A percentile compares a stretch with the other conserved stretches of the same genome.
phyloP scores from a whole-genome alignment of 2,888 invertebrate genomes.

The Bombylius discolor region DNA sequence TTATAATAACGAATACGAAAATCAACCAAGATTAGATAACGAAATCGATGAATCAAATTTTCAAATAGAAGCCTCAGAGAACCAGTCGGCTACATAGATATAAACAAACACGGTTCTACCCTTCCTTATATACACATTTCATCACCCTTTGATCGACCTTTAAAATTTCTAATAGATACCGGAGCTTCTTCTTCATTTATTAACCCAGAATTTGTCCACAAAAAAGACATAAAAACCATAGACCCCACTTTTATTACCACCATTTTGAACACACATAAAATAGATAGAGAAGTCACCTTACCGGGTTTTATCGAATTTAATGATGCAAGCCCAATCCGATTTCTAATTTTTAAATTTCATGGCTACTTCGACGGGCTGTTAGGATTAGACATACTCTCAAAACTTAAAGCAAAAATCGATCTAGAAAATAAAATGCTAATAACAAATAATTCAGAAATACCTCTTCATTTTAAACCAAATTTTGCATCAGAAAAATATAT shows the following conservation, averaged over 20 bases:
- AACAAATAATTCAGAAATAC: background rate
- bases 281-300: slow-evolving; percentile 3
- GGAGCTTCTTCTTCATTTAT: slow-evolving; percentile 11
- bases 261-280: slow-evolving; percentile 3
- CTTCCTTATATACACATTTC: slow-evolving; percentile 9
- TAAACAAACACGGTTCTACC: slow-evolving; percentile 8
- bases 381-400: slow-evolving; percentile 2
- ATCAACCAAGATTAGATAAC: background rate
- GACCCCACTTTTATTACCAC: slow-evolving; percentile 2
- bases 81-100: slow-evolving; percentile 10
- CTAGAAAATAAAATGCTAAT: background rate
- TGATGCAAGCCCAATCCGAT: slow-evolving; percentile 3
- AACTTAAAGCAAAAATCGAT: slow-evolving; percentile 5
- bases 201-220: slow-evolving; percentile 7
- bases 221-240: background rate
- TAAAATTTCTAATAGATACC: slow-evolving; percentile 8
- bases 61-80: slow-evolving; percentile 5
- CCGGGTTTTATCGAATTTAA: slow-evolving; percentile 7
- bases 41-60: slow-evolving; percentile 8
- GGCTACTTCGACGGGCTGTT: slow-evolving; percentile 11
- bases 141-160: slow-evolving; percentile 10
- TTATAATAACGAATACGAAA: background rate
- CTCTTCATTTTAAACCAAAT: slow-evolving; percentile 3
- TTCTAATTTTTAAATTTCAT: slow-evolving; percentile 11
- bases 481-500: slow-evolving; percentile 2